Evolutionary conservation across 2,113 vertebrate genomes (phyloP).

Genomic region (Erinaceus europaeus): DNA sequence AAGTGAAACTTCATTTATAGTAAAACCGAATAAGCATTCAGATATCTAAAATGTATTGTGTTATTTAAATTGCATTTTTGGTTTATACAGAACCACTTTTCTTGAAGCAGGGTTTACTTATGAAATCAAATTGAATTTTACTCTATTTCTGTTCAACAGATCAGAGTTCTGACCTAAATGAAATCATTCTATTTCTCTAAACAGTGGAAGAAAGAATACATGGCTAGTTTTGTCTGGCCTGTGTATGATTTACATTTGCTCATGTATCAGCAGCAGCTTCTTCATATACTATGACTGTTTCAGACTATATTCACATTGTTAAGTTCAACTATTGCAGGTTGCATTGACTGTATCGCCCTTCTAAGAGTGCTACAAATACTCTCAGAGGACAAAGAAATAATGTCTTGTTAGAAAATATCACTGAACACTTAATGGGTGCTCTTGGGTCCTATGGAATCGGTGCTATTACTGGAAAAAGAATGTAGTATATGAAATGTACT

Average conservation of each 20-base stretch:
- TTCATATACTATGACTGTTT: conserved; percentile 27
- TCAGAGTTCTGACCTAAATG: conserved; percentile 45
- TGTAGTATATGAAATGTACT: neutral
- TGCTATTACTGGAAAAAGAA: conserved; percentile 55
- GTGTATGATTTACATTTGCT: conserved; percentile 13
- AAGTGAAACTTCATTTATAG: conserved; percentile 65
- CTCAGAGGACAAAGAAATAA: conserved; percentile 52
- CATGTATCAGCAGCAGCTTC: conserved; percentile 55
- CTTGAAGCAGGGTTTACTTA: conserved; percentile 55
- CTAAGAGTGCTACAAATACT: conserved; percentile 68
- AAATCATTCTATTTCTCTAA: conserved; percentile 62
- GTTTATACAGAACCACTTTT: conserved; percentile 57
- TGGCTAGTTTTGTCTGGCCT: conserved; percentile 24
- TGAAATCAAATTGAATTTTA: conserved; percentile 65
- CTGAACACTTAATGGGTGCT: conserved; percentile 61
- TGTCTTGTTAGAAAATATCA: conserved; percentile 61
- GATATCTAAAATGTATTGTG: conserved; percentile 57
- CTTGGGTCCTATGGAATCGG: conserved; percentile 61
- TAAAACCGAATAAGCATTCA: conserved; percentile 46
- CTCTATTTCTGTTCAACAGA: conserved; percentile 63
- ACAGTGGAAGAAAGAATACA: neutral
- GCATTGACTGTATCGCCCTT: conserved; percentile 69
- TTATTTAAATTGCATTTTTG: conserved; percentile 69
- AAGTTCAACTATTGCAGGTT: conserved; percentile 60
- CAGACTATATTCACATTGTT: conserved; percentile 50